Evolutionary conservation across 2,113 vertebrate genomes (phyloP).

Genomic region (Aegotheles bennettii): DNA sequence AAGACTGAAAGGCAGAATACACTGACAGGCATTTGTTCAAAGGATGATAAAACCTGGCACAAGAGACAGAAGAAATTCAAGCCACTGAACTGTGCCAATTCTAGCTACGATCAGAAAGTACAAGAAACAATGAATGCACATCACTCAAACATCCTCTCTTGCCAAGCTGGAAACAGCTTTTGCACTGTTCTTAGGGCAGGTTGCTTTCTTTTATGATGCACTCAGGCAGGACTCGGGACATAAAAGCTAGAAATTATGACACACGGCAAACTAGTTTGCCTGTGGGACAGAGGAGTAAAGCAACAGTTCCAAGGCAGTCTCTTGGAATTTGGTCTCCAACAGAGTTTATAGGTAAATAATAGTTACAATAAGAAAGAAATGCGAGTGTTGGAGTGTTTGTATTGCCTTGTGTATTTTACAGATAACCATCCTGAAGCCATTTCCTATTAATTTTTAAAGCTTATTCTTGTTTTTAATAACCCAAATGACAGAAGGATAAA

Average conservation of each 20-base stretch:
- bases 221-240: not conserved
- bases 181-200: fast-evolving
- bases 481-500: not conserved
- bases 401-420: not conserved
- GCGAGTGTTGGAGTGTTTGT: not conserved
- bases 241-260: not conserved
- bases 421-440: not conserved
- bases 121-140: not conserved
- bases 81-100: not conserved
- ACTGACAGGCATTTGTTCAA: not conserved
- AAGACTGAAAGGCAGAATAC: not conserved
- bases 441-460: not conserved
- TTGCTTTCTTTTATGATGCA: not conserved
- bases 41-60: not conserved
- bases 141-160: not conserved
- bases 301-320: not conserved
- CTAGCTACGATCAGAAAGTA: not conserved
- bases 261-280: not conserved
- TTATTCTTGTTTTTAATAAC: not conserved
- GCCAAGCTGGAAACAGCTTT: not conserved
- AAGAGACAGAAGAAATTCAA: not conserved
- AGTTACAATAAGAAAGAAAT: not conserved
- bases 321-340: not conserved
- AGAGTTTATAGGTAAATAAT: not conserved
- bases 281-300: not conserved